These are phyloP conservation scores for Crematogaster levior DNA, from an alignment of 2,888 invertebrate species.

Conservation along the genomic window DNA sequence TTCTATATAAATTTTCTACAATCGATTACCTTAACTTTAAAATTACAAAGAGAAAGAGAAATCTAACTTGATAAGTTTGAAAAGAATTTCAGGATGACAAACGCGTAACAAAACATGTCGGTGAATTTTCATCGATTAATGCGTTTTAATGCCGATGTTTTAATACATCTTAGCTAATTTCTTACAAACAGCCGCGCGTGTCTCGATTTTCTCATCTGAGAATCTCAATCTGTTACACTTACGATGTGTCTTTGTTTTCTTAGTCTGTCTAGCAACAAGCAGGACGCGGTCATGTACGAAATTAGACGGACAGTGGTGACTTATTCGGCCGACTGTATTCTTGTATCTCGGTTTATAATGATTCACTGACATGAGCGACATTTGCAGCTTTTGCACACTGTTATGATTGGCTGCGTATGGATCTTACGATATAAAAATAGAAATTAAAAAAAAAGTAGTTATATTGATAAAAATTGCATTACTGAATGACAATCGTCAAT, in stretches of 20 bases:
- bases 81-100: background rate
- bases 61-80: background rate
- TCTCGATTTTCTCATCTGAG: background rate
- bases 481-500: background rate
- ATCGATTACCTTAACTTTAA: background rate
- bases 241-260: conserved; percentile 20
- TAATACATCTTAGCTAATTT: background rate
- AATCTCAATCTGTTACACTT: background rate
- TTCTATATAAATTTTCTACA: background rate
- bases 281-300: conserved; percentile 41
- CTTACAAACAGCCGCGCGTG: background rate
- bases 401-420: conserved; percentile 50
- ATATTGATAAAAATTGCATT: conserved; percentile 3
- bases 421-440: background rate
- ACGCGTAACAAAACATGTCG: background rate
- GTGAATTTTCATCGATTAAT: background rate
- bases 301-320: conserved; percentile 35
- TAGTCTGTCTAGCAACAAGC: conserved; percentile 32
- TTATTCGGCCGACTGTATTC: conserved; percentile 40
- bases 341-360: conserved; percentile 43
- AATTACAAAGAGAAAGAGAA: too few relatives aligned
- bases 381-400: conserved; percentile 62
- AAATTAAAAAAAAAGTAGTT: background rate
- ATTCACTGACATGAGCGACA: conserved; percentile 46
- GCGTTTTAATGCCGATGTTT: background rate